Evolutionary conservation across 2,113 vertebrate species (phyloP).

Genomic region (Fulmarus glacialis): DNA sequence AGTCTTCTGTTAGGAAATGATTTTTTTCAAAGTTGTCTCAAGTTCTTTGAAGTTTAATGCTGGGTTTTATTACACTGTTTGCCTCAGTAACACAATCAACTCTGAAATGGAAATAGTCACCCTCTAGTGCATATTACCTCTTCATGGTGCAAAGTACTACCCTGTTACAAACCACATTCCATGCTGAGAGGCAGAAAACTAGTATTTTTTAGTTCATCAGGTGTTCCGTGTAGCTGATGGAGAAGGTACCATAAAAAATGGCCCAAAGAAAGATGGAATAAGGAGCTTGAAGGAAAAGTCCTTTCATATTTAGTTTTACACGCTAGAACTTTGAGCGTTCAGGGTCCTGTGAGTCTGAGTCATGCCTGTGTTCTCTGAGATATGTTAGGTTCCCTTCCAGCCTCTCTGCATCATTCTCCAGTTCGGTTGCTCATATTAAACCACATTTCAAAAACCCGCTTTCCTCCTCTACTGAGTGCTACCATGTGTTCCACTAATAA

Average conservation of each 20-base stretch:
- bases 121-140: neutral
- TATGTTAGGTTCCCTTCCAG: neutral
- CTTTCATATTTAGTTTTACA: neutral
- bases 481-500: neutral
- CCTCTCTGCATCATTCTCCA: neutral
- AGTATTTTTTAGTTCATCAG: slow-evolving; percentile 8
- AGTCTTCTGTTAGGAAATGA: neutral
- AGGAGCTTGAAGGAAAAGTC: neutral
- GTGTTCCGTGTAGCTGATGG: neutral
- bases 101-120: neutral
- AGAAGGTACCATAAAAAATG: slow-evolving; percentile 18
- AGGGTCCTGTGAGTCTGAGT: neutral
- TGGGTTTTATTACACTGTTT: slow-evolving; percentile 12
- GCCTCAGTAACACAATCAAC: neutral
- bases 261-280: neutral
- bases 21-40: neutral
- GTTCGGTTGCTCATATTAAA: neutral
- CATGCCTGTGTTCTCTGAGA: neutral
- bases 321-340: neutral
- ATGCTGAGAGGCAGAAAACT: neutral
- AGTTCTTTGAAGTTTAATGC: slow-evolving; percentile 34
- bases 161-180: neutral
- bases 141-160: neutral
- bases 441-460: neutral
- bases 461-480: neutral